These are phyloP conservation scores for Hetaerina titia DNA, from an alignment of 2,888 invertebrate genomes.

Conservation along the genomic window DNA sequence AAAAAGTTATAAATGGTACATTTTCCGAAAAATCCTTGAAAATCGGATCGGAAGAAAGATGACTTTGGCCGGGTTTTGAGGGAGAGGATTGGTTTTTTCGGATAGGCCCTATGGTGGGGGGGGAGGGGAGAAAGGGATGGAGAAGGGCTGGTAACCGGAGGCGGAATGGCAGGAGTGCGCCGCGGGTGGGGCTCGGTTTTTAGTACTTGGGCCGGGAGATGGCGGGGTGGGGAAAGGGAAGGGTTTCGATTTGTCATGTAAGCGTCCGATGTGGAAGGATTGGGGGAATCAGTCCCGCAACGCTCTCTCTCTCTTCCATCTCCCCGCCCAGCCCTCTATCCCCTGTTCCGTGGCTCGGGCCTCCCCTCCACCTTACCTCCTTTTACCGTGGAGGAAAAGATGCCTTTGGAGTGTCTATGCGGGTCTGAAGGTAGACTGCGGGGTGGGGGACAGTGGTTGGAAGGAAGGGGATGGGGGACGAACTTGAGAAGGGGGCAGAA, in stretches of 20 bases:
- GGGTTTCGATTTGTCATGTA: conserved; percentile 41
- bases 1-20: conserved; percentile 27
- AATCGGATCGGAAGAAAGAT: conserved; percentile 39
- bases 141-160: no score
- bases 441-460: no score
- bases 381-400: background rate
- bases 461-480: background rate
- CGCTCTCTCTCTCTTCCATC: background rate
- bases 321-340: background rate
- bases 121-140: background rate
- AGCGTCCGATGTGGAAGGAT: conserved; percentile 39
- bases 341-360: background rate
- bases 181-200: background rate
- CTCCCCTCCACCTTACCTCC: background rate
- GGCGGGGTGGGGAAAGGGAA: background rate
- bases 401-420: background rate
- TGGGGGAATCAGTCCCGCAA: conserved; percentile 30
- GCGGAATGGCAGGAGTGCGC: background rate
- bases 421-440: background rate
- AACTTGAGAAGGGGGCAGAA: background rate
- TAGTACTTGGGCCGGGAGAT: background rate
- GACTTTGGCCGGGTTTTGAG: conserved; percentile 22
- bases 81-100: conserved; percentile 1
- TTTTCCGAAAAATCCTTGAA: conserved; percentile 1
- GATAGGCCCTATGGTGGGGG: background rate